phyloP scores from a whole-genome alignment of 2,888 invertebrate species.

The Leuctra nigra region DNA sequence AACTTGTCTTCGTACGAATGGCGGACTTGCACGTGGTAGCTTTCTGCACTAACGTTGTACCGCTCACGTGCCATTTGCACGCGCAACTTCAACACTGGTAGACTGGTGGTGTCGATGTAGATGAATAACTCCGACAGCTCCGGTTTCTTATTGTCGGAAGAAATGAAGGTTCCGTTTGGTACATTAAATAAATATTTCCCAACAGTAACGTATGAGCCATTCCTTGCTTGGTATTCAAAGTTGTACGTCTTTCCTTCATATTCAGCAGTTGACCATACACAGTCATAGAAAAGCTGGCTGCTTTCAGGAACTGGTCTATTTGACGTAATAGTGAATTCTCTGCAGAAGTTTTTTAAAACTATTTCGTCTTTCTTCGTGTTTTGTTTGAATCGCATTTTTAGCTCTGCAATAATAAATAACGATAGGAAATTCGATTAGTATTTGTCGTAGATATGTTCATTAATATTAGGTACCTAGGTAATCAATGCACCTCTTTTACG shows the following conservation, averaged over 20 bases:
- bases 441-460: not conserved
- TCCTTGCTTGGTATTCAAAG: slow-evolving; percentile 2
- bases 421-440: not conserved
- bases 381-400: not conserved
- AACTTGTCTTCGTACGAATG: not conserved
- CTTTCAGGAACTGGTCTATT: not conserved
- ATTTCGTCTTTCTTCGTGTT: not conserved
- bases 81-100: not conserved
- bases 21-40: not conserved
- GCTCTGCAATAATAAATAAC: not conserved
- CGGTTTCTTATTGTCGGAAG: not conserved
- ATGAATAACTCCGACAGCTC: not conserved
- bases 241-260: not conserved
- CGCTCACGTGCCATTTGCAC: not conserved
- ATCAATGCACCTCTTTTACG: not conserved
- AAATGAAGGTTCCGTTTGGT: not conserved
- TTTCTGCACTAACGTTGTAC: not conserved
- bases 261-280: not conserved
- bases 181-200: not conserved
- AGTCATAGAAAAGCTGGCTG: slow-evolving; percentile 3
- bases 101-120: not conserved
- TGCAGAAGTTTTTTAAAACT: slow-evolving; percentile 3
- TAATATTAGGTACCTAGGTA: too few relatives aligned
- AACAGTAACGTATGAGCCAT: not conserved
- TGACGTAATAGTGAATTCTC: not conserved